Percentiles rank a stretch among this genome's conserved stretches.
These are phyloP conservation scores for Luffia ferchaultella DNA, from an alignment of 2,888 invertebrate genomes.

Conservation along the genomic window DNA sequence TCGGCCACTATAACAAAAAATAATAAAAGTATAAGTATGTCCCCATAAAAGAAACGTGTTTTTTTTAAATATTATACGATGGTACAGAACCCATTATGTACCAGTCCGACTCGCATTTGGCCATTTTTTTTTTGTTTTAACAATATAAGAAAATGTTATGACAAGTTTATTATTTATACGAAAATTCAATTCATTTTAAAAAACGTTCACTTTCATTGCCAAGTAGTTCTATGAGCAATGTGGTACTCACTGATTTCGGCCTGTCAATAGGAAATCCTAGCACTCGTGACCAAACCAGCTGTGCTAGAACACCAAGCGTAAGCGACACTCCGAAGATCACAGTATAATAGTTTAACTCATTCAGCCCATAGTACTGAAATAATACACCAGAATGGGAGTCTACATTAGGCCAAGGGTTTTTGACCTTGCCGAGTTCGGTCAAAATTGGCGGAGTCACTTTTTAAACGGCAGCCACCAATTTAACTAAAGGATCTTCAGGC, in stretches of 20 bases:
- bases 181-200: too few species aligned
- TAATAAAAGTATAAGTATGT: too few species aligned
- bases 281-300: conserved; percentile 84
- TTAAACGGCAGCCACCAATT: conserved; percentile 78
- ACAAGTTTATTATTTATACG: too few species aligned
- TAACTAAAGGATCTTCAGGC: conserved; percentile 81
- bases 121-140: too few species aligned
- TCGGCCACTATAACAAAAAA: too few species aligned
- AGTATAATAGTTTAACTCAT: conserved; percentile 91
- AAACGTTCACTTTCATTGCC: too few species aligned
- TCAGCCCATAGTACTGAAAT: conserved; percentile 84
- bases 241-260: conserved; percentile 81
- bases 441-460: conserved; percentile 85
- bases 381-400: conserved; percentile 90
- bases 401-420: conserved; percentile 95
- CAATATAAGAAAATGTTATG: too few species aligned
- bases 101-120: too few species aligned
- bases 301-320: conserved; percentile 82
- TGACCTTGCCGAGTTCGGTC: conserved; percentile 84
- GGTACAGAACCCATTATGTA: too few species aligned
- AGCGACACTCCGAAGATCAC: conserved; percentile 90
- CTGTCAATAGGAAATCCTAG: conserved; percentile 84
- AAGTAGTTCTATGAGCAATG: conserved; percentile 22
- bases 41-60: too few species aligned
- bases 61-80: too few species aligned